Conservation (phyloP, 1,140 invertebrate species). For the Dreissena polymorpha region DNA sequence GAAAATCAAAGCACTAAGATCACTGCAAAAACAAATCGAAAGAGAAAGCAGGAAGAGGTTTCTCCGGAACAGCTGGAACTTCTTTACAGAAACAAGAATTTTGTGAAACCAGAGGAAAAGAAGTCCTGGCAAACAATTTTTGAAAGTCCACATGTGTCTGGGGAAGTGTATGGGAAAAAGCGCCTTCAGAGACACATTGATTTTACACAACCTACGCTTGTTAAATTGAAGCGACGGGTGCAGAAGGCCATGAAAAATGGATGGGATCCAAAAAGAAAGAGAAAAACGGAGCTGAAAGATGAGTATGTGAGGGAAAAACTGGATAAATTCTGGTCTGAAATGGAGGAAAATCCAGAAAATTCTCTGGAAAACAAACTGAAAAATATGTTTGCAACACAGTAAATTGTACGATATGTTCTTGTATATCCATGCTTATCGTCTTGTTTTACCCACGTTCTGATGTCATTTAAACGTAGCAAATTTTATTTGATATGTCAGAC, state of each 20-base stretch:
- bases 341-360: neutral
- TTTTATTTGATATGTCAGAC: too few relatives aligned
- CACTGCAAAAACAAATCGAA: conserved; percentile 2
- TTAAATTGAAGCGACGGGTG: conserved; percentile 32
- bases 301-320: conserved; percentile 36
- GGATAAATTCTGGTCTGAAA: conserved; percentile 26
- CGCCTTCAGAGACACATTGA: conserved; percentile 25
- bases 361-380: conserved; percentile 8
- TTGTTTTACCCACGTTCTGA: too few relatives aligned
- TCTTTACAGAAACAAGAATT: conserved; percentile 52
- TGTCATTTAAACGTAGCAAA: too few relatives aligned
- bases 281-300: conserved; percentile 23
- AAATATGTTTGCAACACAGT: conserved; percentile 19
- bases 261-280: conserved; percentile 44
- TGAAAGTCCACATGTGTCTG: conserved; percentile 23
- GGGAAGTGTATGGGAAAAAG: conserved; percentile 41
- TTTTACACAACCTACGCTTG: conserved; percentile 42
- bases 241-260: conserved; percentile 53
- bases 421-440: too few relatives aligned
- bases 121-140: conserved; percentile 49
- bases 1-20: too few relatives aligned
- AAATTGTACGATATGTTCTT: too few relatives aligned
- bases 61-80: conserved; percentile 37
- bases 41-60: conserved; percentile 23
- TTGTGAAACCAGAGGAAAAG: conserved; percentile 45